Evolutionary conservation across 1,140 invertebrate genomes (phyloP).

Genomic region (Pinna nobilis): DNA sequence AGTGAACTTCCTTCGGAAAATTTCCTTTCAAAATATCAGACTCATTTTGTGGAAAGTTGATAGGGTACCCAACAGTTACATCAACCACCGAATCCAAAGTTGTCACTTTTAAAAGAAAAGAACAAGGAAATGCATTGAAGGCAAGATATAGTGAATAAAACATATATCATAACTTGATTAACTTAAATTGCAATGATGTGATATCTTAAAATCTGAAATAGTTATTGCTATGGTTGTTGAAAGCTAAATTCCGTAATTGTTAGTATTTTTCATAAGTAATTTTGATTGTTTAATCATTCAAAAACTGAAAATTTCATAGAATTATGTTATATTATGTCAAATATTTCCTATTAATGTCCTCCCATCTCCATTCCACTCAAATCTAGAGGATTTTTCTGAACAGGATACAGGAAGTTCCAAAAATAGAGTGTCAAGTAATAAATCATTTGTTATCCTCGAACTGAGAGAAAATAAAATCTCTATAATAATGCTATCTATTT

Average conservation of each 20-base stretch:
- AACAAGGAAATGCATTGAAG: background rate
- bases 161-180: background rate
- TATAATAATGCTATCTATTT: too few relatives aligned
- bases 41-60: slow-evolving; percentile 64
- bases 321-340: too few relatives aligned
- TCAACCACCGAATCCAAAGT: slow-evolving; percentile 66
- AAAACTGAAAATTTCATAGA: too few relatives aligned
- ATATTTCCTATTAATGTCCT: too few relatives aligned
- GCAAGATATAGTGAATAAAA: background rate
- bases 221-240: background rate
- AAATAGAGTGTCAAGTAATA: too few relatives aligned
- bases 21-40: slow-evolving; percentile 60
- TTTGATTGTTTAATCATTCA: too few relatives aligned
- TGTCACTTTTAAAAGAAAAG: slow-evolving; percentile 51
- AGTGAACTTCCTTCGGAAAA: slow-evolving; percentile 68
- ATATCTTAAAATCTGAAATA: background rate
- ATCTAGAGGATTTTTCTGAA: too few relatives aligned
- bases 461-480: too few relatives aligned
- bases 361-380: too few relatives aligned
- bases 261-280: too few relatives aligned
- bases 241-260: background rate
- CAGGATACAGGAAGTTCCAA: too few relatives aligned
- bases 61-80: slow-evolving; percentile 66
- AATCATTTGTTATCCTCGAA: too few relatives aligned
- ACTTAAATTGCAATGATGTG: background rate